Base-by-base conservation (phyloP, 1,140 invertebrate species). In the Psilanteris sp. region DNA sequence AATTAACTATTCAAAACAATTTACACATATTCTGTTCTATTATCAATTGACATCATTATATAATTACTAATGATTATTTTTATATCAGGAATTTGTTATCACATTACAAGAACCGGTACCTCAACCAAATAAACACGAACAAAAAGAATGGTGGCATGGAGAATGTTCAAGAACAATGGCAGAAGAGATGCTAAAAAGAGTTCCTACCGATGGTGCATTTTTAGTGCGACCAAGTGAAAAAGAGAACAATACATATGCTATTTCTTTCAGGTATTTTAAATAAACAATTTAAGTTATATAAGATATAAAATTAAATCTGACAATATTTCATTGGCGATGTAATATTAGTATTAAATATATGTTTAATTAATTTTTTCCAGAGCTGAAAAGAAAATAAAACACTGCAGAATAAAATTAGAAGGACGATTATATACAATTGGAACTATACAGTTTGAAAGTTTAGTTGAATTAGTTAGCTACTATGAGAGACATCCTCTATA, bases 71-170 rank as follows among this genome's bases (percentile, higher is more conserved):
- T 22, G 18, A 6, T 8, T 5, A 4, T 10, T 15, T 44, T 13
- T 32, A 1, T 11, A 4, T 59, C 15, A 94, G 85, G 95, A 97
- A 83, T 97, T 98, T 87, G 90, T 93, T 7, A 96, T 98, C 44
- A 94, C 92, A 0, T 89, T 99, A 0, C 92, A 92, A 80, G 95
- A 97, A 83, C 96, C 97, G 0, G 97, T 98, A 0, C 97, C 97
- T 1, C 97, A 98, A 86, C 96, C 96, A 7, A 96, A 96, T 74
- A 96, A 96, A 83, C 97, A 98, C 78, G 96, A 97, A 86, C 94
- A 93, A 36, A 96, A 97, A 89, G 94, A 96, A 73, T 99, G 97
- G 97, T 99, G 94, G 89, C 95, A 97, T 82, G 90, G 93, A 2
- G 91, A 93, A 16, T 93, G 95, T 36, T 93, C 92, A 1, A 90